Evolutionary conservation across 2,113 vertebrate genomes (phyloP), one percentile per base, ranked within the genome.

Genomic region (Silurus meridionalis): DNA sequence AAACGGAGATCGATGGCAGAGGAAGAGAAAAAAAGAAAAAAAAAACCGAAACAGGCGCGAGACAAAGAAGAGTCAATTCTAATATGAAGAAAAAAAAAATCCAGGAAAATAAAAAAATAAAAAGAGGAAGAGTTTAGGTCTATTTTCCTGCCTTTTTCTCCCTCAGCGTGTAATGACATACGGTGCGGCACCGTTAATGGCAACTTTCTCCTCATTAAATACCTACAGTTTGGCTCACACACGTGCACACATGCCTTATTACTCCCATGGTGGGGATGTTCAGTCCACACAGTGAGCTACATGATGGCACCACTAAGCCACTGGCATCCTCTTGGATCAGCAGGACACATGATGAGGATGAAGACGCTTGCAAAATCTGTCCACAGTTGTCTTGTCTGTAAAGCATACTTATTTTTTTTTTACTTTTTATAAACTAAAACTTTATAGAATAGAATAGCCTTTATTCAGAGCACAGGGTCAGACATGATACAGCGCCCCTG

Each of bases 171-270:
- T 87, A 90, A 90, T 92, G 91, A 93, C 92, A 92, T 90, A 91
- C 80, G 89, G 86, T 75, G 57, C 86, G 86, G 88, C 87, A 90
- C 90, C 93, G 92, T 93, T 94, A 93, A 93, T 93, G 91, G 89
- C 89, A 93, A 90, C 86, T 82, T 89, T 92, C 87, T 92, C 86
- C 92, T 92, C 93, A 93, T 94, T 94, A 94, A 93, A 93, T 92
- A 92, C 88, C 88, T 92, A 86, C 91, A 90, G 91, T 89, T 37
- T 91, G 91, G 91, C 89, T 86, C 67, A 46, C 69, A 84, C 78
- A 85, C 3, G 57, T 80, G 90, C 83, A 88, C 21, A 80, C 46
- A 85, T 23, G 64, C 37, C 28, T 52, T 52, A 66, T 83, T 71
- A 57, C 55, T 55, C 58, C 50, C 82, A 21, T 53, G 8, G 71